phyloP scores from a whole-genome alignment of 2,888 invertebrate genomes.

The Andrena bucephala region DNA sequence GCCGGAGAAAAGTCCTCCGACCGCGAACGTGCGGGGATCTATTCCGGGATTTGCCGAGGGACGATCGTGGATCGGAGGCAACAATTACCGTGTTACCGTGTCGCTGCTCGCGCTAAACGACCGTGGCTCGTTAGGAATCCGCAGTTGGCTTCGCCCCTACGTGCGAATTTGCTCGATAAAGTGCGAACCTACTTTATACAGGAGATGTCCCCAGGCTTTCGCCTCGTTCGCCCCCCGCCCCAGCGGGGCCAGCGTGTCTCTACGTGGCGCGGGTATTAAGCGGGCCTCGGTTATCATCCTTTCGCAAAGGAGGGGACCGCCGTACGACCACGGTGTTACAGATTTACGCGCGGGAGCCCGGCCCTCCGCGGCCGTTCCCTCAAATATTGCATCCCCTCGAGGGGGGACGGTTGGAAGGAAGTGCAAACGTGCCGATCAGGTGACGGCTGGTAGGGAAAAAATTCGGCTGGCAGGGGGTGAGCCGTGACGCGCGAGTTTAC shows the following conservation, averaged over 20 bases:
- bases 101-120: conserved; percentile 45
- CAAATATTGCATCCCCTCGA: conserved; percentile 60
- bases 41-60: neutral
- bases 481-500: conserved; percentile 32
- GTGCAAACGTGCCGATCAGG: conserved; percentile 16
- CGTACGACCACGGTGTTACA: conserved; percentile 50
- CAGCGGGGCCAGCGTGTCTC: conserved; percentile 35
- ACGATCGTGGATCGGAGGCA: conserved; percentile 45
- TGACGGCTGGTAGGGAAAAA: conserved; percentile 15
- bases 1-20: conserved; percentile 33
- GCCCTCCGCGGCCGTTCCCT: conserved; percentile 53
- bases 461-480: conserved; percentile 7
- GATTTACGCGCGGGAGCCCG: conserved; percentile 62
- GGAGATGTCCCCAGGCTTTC: conserved; percentile 34
- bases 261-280: conserved; percentile 63
- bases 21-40: neutral
- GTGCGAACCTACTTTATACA: conserved; percentile 55
- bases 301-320: conserved; percentile 23
- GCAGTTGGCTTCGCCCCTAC: conserved; percentile 43
- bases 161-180: conserved; percentile 67
- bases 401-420: neutral
- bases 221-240: conserved; percentile 19
- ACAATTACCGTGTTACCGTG: conserved; percentile 61
- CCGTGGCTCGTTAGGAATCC: conserved; percentile 68
- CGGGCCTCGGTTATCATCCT: conserved; percentile 61